Evolutionary conservation across 1,140 invertebrate genomes (phyloP).

Genomic region (Ruditapes philippinarum): DNA sequence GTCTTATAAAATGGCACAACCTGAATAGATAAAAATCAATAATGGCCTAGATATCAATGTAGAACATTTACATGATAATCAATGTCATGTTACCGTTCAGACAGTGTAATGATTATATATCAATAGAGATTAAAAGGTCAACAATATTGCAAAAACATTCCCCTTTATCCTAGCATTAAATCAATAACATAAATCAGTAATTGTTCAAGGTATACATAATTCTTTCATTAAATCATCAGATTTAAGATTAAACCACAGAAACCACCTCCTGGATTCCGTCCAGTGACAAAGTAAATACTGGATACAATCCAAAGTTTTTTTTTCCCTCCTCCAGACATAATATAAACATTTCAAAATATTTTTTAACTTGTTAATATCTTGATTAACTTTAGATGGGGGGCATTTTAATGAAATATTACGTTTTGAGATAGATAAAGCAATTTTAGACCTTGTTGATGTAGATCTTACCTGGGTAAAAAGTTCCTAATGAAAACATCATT

Average conservation of each 20-base stretch:
- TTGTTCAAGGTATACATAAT: no score
- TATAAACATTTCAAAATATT: not conserved
- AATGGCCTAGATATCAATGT: not conserved
- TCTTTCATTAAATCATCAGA: conserved; percentile 11
- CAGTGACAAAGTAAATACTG: not conserved
- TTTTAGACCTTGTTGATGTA: no score
- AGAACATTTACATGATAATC: not conserved
- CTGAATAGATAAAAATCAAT: not conserved
- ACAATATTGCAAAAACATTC: not conserved
- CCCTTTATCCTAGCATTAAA: not conserved
- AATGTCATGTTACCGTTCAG: not conserved
- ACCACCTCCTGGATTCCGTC: not conserved
- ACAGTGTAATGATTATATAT: not conserved
- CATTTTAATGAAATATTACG: no score
- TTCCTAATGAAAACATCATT: no score
- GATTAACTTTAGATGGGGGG: no score
- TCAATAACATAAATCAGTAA: not conserved
- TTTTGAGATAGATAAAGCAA: no score
- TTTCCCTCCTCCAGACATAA: not conserved
- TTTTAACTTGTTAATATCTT: no score
- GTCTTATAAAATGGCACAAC: no score
- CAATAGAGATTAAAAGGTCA: not conserved
- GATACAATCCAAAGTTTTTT: not conserved
- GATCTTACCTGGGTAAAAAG: no score
- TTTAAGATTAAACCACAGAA: conserved; percentile 10